Percentiles rank a stretch among this genome's conserved stretches.
These are phyloP conservation scores for Leuciscus idus DNA, from an alignment of 2,113 vertebrate species.

Conservation along the genomic window DNA sequence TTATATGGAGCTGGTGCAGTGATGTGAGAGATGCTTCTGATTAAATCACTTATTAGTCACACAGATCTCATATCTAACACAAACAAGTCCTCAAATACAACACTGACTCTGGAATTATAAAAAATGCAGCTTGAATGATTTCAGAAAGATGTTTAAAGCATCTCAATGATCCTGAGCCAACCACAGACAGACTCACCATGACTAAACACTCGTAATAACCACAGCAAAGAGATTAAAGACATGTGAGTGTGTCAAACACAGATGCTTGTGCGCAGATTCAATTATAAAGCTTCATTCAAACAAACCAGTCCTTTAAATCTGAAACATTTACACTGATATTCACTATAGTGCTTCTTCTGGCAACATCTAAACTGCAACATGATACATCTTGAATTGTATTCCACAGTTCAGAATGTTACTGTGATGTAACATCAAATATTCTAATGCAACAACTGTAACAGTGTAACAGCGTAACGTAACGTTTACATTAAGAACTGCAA, in stretches of 20 bases:
- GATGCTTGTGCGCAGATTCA: background rate
- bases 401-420: background rate
- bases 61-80: background rate
- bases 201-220: background rate
- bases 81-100: background rate
- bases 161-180: background rate
- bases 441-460: background rate
- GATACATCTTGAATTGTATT: background rate
- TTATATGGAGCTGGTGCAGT: background rate
- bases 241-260: background rate
- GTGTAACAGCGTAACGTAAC: background rate
- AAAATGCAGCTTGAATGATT: background rate
- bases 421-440: background rate
- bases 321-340: background rate
- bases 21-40: background rate
- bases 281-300: background rate
- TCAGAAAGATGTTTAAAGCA: background rate
- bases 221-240: background rate
- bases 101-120: background rate
- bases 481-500: background rate
- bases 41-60: background rate
- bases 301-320: background rate
- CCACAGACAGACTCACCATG: background rate
- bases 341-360: background rate
- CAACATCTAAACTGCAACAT: background rate